Conservation (phyloP, 2,113 vertebrate genomes). For the Sorex fumeus region DNA sequence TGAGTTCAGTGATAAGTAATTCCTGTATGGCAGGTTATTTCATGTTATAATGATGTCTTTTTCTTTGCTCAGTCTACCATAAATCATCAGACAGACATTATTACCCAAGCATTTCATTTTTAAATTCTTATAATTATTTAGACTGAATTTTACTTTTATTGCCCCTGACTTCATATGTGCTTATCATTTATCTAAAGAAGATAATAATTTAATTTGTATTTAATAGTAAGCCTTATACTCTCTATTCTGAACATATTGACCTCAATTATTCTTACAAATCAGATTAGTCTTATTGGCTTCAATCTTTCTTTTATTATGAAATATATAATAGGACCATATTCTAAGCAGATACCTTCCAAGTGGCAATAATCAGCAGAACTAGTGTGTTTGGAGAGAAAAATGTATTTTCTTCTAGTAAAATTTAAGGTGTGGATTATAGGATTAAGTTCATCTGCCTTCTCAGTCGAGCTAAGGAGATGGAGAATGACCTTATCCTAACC, state of each 20-base stretch:
- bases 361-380: conserved; percentile 61
- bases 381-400: conserved; percentile 64
- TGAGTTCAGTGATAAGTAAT: conserved; percentile 62
- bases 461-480: neutral
- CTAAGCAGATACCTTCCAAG: conserved; percentile 64
- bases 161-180: conserved; percentile 71
- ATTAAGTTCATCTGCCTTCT: conserved; percentile 65
- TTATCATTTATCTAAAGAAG: conserved; percentile 74
- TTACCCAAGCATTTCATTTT: conserved; percentile 60
- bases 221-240: conserved; percentile 76
- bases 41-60: conserved; percentile 68
- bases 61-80: conserved; percentile 53
- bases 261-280: conserved; percentile 88
- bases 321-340: conserved; percentile 74
- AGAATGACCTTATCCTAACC: neutral
- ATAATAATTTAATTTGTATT: conserved; percentile 82
- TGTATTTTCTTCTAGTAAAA: conserved; percentile 73
- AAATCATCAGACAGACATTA: conserved; percentile 70
- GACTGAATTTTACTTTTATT: conserved; percentile 66
- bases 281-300: conserved; percentile 87
- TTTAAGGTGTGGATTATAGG: conserved; percentile 74
- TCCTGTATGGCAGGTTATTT: conserved; percentile 64
- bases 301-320: conserved; percentile 84
- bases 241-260: conserved; percentile 81
- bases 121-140: conserved; percentile 69